Conservation (phyloP, 2,113 vertebrate species). For the Enhydra lutris region DNA sequence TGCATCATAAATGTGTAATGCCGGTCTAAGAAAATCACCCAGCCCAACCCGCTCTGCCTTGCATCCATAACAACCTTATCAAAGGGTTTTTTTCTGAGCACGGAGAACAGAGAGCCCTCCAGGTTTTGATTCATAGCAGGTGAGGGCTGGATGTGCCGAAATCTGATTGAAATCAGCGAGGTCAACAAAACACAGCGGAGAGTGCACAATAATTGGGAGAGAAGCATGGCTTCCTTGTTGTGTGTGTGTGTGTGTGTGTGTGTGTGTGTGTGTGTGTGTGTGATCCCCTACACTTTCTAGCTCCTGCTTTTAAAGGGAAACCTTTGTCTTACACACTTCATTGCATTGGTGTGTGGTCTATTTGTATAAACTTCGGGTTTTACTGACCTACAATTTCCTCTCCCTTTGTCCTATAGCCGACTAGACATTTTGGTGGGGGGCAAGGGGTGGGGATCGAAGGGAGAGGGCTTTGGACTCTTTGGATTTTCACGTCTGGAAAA, state of each 20-base stretch:
- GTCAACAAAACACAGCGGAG: constrained; percentile 82
- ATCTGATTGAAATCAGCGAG: constrained; percentile 83
- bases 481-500: background rate
- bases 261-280: background rate
- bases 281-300: constrained; percentile 73
- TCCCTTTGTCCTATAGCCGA: background rate
- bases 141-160: constrained; percentile 80
- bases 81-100: constrained; percentile 77
- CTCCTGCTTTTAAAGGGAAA: constrained; percentile 77
- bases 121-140: constrained; percentile 82
- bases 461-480: background rate
- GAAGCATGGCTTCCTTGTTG: constrained; percentile 66
- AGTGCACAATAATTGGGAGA: constrained; percentile 82
- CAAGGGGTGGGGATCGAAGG: background rate
- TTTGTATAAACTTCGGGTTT: constrained; percentile 35
- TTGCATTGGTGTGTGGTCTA: constrained; percentile 47
- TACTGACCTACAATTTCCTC: constrained; percentile 41
- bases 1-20: constrained; percentile 77
- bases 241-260: background rate
- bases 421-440: background rate
- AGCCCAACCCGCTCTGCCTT: constrained; percentile 66
- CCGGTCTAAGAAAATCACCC: constrained; percentile 59
- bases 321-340: constrained; percentile 77
- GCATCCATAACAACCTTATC: constrained; percentile 83
- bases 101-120: constrained; percentile 82